Evolutionary conservation across 2,797 vertebrate genomes (phyloP).

Genomic region (Sebastes variabilis): DNA sequence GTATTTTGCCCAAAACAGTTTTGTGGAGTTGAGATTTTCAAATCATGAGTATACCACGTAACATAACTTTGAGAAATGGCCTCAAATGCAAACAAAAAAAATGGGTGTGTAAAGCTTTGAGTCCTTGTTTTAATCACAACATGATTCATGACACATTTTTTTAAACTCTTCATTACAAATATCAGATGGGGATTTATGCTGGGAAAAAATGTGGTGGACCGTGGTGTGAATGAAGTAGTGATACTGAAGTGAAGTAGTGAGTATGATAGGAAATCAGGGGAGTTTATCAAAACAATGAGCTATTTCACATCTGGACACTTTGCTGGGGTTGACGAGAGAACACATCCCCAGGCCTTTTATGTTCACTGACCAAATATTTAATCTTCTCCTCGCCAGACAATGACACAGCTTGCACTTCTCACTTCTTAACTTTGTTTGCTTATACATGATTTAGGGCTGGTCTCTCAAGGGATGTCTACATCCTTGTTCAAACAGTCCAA

Average conservation of each 20-base stretch:
- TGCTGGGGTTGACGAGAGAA: background rate
- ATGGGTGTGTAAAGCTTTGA: background rate
- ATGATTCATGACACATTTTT: background rate
- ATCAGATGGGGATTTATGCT: background rate
- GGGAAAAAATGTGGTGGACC: background rate
- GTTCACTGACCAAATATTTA: constrained; percentile 10
- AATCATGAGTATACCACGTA: background rate
- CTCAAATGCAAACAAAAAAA: background rate
- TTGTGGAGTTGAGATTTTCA: background rate
- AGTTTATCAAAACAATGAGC: constrained; percentile 35
- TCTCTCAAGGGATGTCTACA: background rate
- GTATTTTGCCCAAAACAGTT: background rate
- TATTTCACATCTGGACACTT: constrained; percentile 45
- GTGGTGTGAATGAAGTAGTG: background rate
- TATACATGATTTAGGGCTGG: background rate
- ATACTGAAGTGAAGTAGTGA: background rate
- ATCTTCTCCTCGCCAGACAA: background rate
- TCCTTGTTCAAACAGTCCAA: background rate
- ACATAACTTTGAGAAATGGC: background rate
- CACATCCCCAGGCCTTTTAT: background rate
- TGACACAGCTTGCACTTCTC: background rate
- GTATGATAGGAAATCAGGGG: constrained; percentile 13
- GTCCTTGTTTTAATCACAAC: background rate
- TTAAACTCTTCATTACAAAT: background rate
- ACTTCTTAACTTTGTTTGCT: background rate